phyloP scores from a whole-genome alignment of 2,797 vertebrate species.

The Botia almorhae region DNA sequence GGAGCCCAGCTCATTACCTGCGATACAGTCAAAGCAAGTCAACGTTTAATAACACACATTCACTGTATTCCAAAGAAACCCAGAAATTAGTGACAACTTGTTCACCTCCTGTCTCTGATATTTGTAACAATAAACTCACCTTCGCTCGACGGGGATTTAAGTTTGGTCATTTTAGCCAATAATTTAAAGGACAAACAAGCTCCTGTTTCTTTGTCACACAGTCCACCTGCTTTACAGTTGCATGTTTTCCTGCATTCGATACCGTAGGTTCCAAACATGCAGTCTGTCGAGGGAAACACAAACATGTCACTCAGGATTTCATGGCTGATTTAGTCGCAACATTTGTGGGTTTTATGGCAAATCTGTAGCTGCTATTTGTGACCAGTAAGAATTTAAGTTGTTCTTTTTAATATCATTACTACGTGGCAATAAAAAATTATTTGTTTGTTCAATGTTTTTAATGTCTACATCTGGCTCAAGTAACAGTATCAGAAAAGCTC shows the following conservation, averaged over 20 bases:
- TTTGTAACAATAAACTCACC: constrained; percentile 72
- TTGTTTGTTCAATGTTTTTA: too few species aligned
- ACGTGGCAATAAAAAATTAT: too few species aligned
- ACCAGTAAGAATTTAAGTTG: neutral
- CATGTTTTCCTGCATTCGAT: constrained; percentile 91
- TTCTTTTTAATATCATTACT: too few species aligned
- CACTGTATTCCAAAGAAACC: neutral
- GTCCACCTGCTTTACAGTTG: constrained; percentile 85
- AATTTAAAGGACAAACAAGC: constrained; percentile 90
- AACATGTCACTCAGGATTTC: neutral
- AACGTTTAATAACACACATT: neutral
- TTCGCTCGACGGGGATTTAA: constrained; percentile 75
- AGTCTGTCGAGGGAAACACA: constrained; percentile 77
- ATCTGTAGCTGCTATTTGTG: neutral
- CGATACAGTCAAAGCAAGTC: constrained; percentile 52
- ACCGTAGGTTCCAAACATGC: constrained; percentile 90
- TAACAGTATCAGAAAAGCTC: neutral
- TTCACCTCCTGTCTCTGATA: neutral
- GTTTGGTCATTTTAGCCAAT: constrained; percentile 83
- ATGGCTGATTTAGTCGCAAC: neutral
- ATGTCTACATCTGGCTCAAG: neutral
- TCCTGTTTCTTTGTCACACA: constrained; percentile 93
- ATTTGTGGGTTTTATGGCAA: neutral
- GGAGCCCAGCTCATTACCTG: constrained; percentile 87
- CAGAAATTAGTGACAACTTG: too few species aligned